Evolutionary conservation across 1,140 invertebrate species (phyloP), one percentile per base, ranked within the genome.

Genomic region (Euura saliciscinereae): DNA sequence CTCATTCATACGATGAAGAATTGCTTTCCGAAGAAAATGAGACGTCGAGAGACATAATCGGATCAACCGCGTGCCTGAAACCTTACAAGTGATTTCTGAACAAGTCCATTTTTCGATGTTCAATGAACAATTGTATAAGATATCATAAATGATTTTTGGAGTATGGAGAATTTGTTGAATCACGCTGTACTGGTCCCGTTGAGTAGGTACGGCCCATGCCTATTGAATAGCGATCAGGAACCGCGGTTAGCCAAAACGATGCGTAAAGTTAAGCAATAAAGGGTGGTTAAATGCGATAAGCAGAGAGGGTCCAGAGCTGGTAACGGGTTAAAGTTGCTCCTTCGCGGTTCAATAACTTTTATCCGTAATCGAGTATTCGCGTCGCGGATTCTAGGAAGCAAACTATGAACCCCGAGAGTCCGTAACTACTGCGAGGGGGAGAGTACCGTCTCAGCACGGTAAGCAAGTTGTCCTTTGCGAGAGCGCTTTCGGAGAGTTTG

Each of bases 331-430:
- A 59, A 59, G 51, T 59, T 59, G 8, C 51, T 8, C 6, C 51
- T 28, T 6, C 51, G 51, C 13, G 51, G 51, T 59, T 59, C 51
- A 59, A 59, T 59, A 59, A 59, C 3, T 59, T 59, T 59, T 59
- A 59, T 59, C 51, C 51, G 51, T 59, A 59, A 59, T 59, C 51
- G 3, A n/a, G 51, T 59, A 59, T 59, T 59, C 51, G 51, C 51
- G 8, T 59, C 51, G 51, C 51, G 51, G 51, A 59, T 8, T 59
- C 51, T 59, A 59, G 51, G 13, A 59, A 59, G 51, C 51, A 59
- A 59, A 59, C 51, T 59, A n/a, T n/a, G 51, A 59, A 59, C 6
- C 51, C 51, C 51, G 28, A 11, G 51, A 59, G 51, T 59, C 51
- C 51, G 51, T 59, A 59, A 59, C 51, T 59, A 59, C 51, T n/a